Evolutionary conservation across 35 echinoderm and acorn worm genomes (phyloP).

Genomic region (Chiridota heheva): DNA sequence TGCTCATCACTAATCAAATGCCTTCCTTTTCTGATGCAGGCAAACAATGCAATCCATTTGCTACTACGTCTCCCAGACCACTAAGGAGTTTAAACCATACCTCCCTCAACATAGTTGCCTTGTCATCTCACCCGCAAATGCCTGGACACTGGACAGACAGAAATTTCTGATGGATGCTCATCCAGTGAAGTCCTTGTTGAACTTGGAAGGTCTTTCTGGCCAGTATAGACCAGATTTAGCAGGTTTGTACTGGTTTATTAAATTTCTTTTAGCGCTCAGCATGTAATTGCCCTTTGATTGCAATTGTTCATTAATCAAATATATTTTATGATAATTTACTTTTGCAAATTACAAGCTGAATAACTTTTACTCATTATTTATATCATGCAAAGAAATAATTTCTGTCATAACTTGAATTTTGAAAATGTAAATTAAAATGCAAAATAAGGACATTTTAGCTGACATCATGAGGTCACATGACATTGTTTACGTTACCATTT

Average conservation of each 20-base stretch:
- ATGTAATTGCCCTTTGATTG: not conserved
- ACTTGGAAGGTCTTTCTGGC: slow-evolving; percentile 11
- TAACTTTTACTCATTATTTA: too few relatives aligned
- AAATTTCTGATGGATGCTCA: slow-evolving; percentile 73
- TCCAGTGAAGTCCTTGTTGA: slow-evolving; percentile 68
- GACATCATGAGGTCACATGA: too few relatives aligned
- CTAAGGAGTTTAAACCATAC: slow-evolving; percentile 32
- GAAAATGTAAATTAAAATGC: too few relatives aligned
- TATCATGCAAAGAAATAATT: too few relatives aligned
- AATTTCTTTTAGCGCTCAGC: not conserved
- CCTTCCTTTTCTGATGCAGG: slow-evolving; percentile 43
- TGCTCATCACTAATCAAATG: not conserved
- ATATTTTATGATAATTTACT: too few relatives aligned
- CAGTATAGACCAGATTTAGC: slow-evolving; percentile 40
- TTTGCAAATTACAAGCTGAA: too few relatives aligned
- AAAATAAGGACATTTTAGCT: too few relatives aligned
- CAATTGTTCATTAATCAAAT: not conserved
- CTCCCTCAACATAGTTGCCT: slow-evolving; percentile 87
- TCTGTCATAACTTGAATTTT: too few relatives aligned
- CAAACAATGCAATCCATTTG: slow-evolving; percentile 63
- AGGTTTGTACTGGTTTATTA: slow-evolving; percentile 15
- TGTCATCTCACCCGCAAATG: slow-evolving; percentile 82
- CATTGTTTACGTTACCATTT: too few relatives aligned
- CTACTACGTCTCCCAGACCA: slow-evolving; percentile 68
- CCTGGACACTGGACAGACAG: slow-evolving; percentile 55